These are phyloP conservation scores for Holotrichia oblita DNA, from an alignment of 1,140 invertebrate species.

Conservation along the genomic window DNA sequence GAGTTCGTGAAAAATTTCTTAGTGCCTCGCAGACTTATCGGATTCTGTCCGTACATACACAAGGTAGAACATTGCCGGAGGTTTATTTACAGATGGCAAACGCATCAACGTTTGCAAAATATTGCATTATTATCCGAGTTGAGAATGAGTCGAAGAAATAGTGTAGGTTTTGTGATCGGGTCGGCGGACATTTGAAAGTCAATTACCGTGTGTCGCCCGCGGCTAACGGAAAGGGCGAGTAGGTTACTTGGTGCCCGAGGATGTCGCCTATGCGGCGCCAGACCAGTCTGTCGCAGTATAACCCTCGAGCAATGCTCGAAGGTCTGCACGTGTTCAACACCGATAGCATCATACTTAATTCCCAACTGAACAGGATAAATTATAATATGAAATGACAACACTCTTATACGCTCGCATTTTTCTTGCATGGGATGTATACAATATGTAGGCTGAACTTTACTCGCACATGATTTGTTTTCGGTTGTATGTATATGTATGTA, in stretches of 20 bases:
- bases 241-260: slow-evolving; percentile 41
- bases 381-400: slow-evolving; percentile 47
- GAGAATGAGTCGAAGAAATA: slow-evolving; percentile 30
- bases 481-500: no score
- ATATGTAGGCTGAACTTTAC: not conserved
- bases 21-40: slow-evolving; percentile 9
- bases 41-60: slow-evolving; percentile 11
- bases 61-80: slow-evolving; percentile 26
- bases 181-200: slow-evolving; percentile 45
- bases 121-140: slow-evolving; percentile 36
- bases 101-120: slow-evolving; percentile 31
- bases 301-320: slow-evolving; percentile 40
- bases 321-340: slow-evolving; percentile 40
- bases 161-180: slow-evolving; percentile 43
- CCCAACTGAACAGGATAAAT: slow-evolving; percentile 44
- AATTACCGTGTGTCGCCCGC: slow-evolving; percentile 42
- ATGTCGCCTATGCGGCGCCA: slow-evolving; percentile 42
- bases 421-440: not conserved
- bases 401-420: slow-evolving; percentile 40
- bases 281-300: slow-evolving; percentile 38
- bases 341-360: slow-evolving; percentile 40
- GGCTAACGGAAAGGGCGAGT: slow-evolving; percentile 44
- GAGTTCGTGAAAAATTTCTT: slow-evolving; percentile 4
- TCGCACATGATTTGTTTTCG: not conserved
- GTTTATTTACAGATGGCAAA: slow-evolving; percentile 36